Base-by-base conservation (phyloP, 2,888 invertebrate species). In the Polyploca ridens region DNA sequence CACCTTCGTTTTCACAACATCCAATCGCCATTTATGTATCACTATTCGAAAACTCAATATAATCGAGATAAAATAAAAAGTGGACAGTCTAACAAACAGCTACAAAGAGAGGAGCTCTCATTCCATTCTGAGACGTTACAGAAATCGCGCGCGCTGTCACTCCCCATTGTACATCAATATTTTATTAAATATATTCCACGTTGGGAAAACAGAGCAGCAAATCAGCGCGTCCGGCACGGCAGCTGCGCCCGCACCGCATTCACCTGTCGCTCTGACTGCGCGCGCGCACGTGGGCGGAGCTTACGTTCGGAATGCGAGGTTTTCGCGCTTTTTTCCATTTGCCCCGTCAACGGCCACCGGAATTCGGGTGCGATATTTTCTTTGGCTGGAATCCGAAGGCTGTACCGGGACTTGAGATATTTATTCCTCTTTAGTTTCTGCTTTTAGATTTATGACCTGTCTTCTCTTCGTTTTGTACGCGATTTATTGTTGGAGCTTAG, bases 321-420 rank as follows among this genome's bases (percentile, higher is more conserved):
- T 90, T 88, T 84, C 88, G 83, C 89, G 85, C 88, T 87, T 88
- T 89, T 91, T 91, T 89, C 86, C 86, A 85, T 86, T 88, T 86
- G 83, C 76, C 83, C 87, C 85, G 88, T 90, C 91, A 90, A 86
- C 81, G 76, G 77, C 78, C 78, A 69, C 79, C 86, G 91, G 93
- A 93, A 94, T 93, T 93, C 88, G 91, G 93, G 94, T 94, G 94
- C 93, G 91, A 93, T 94, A 94, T 94, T 93, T 94, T 85, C 91
- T 88, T 82, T 74, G 82, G 80, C 77, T 85, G 92, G 93, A 93
- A 93, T 93, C 88, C 89, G 88, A 90, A 89, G 90, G 89, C 87
- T 90, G 87, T 88, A 86, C 79, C 82, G 83, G 80, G 89, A 86
- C 84, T 87, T 88, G 90, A 89, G 84, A 88, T 89, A 90, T 91